A percentile compares a stretch with the other conserved stretches of the same genome.
These are phyloP conservation scores for Calameuta filiformis DNA, from an alignment of 2,888 invertebrate species.

Conservation along the genomic window DNA sequence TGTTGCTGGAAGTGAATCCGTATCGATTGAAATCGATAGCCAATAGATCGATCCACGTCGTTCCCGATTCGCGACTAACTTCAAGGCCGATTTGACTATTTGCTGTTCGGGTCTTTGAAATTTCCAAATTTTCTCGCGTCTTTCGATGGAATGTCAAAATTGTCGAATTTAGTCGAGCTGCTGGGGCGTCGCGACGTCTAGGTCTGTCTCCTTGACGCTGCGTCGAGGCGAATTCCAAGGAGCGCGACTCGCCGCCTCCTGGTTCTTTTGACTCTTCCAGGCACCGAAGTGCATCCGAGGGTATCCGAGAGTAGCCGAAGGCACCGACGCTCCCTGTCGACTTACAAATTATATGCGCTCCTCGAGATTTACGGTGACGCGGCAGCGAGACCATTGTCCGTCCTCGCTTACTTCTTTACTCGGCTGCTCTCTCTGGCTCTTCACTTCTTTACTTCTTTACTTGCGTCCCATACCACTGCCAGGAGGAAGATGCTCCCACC, in stretches of 20 bases:
- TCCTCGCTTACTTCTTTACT: slow-evolving; percentile 57
- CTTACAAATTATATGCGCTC: slow-evolving; percentile 66
- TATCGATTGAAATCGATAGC: too few species aligned
- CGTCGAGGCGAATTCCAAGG: slow-evolving; percentile 1
- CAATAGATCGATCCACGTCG: too few species aligned
- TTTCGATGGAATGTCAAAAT: too few species aligned
- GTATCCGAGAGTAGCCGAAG: not conserved
- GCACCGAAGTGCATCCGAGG: slow-evolving; percentile 2
- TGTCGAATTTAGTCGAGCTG: too few species aligned
- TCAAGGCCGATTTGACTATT: too few species aligned
- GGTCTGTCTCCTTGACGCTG: not conserved
- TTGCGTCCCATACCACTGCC: not conserved
- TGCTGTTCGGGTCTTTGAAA: too few species aligned
- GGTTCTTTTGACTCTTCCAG: not conserved
- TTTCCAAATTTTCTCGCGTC: too few species aligned
- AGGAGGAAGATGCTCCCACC: not conserved
- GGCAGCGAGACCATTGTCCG: slow-evolving; percentile 65
- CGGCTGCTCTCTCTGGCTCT: not conserved
- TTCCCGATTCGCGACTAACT: too few species aligned
- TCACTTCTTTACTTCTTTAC: slow-evolving; percentile 4
- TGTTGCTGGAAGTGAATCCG: too few species aligned
- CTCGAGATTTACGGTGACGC: slow-evolving; percentile 66
- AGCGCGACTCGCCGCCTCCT: not conserved
- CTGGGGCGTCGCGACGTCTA: not conserved
- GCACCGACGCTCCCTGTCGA: slow-evolving; percentile 54